phyloP scores from a whole-genome alignment of 2,113 vertebrate species.

The Oophaga pumilio region DNA sequence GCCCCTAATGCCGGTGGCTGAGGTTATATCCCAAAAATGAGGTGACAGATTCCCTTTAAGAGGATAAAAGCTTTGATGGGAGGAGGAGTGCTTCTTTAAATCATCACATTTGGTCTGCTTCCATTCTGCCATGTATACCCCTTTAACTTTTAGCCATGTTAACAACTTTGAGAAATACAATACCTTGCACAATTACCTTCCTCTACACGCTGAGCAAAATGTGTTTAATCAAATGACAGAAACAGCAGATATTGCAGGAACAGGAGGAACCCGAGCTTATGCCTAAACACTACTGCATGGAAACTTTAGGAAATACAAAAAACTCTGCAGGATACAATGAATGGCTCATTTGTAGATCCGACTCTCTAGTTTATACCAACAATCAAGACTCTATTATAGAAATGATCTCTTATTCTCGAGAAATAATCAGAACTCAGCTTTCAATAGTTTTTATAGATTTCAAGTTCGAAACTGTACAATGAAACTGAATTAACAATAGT shows the following conservation, averaged over 20 bases:
- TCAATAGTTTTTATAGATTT: not conserved
- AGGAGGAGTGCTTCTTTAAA: not conserved
- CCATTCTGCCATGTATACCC: not conserved
- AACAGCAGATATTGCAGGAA: slow-evolving; percentile 18
- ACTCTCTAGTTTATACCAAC: slow-evolving; percentile 3
- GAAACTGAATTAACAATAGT: slow-evolving; percentile 14
- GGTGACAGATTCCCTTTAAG: too few relatives aligned
- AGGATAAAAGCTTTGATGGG: too few relatives aligned
- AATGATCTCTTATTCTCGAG: slow-evolving; percentile 28
- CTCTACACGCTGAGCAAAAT: slow-evolving; percentile 1
- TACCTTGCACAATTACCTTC: not conserved
- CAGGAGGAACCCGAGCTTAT: slow-evolving; percentile 12
- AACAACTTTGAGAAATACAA: slow-evolving; percentile 7
- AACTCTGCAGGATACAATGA: slow-evolving; percentile 19
- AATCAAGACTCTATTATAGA: slow-evolving; percentile 43
- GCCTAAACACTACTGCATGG: slow-evolving; percentile 1
- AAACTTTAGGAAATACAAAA: slow-evolving; percentile 12
- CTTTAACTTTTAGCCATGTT: slow-evolving; percentile 1
- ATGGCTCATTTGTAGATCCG: slow-evolving; percentile 33
- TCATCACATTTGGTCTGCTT: not conserved
- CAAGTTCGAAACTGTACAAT: slow-evolving; percentile 22
- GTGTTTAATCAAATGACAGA: slow-evolving; percentile 39
- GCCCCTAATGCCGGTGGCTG: too few relatives aligned
- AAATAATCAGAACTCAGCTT: slow-evolving; percentile 14
- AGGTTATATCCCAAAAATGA: too few relatives aligned